These are phyloP conservation scores for Toxotes lorentzi DNA, from an alignment of 2,797 vertebrate species.

Conservation along the genomic window DNA sequence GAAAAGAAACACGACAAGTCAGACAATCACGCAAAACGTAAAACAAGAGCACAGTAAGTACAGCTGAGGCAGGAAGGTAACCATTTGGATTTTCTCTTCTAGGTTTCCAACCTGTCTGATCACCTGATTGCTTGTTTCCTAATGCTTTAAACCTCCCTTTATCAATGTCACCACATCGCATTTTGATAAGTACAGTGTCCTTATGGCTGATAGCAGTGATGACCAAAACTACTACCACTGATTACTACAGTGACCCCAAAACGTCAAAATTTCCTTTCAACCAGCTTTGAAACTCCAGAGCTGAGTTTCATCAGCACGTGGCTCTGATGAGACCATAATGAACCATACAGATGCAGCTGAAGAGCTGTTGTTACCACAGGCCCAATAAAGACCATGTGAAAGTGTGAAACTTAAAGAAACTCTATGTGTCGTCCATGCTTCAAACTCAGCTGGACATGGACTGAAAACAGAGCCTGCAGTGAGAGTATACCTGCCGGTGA, in stretches of 20 bases:
- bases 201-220: not conserved
- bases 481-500: not conserved
- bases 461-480: not conserved
- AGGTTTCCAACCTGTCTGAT: no score
- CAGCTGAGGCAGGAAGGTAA: no score
- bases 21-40: no score
- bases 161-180: no score
- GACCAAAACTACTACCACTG: no score
- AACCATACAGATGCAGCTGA: no score
- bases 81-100: no score
- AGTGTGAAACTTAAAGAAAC: not conserved
- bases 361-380: not conserved
- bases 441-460: constrained; percentile 2
- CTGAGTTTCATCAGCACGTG: not conserved
- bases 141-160: no score
- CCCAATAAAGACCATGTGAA: not conserved
- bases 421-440: not conserved
- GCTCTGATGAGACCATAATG: not conserved
- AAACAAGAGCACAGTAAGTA: no score
- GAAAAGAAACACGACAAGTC: not conserved
- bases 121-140: no score
- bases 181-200: not conserved
- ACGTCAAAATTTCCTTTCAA: no score
- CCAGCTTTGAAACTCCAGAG: not conserved
- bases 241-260: no score